Evolutionary conservation across 64 coral and sea anemone species (phyloP).

Genomic region (Montipora cactus): DNA sequence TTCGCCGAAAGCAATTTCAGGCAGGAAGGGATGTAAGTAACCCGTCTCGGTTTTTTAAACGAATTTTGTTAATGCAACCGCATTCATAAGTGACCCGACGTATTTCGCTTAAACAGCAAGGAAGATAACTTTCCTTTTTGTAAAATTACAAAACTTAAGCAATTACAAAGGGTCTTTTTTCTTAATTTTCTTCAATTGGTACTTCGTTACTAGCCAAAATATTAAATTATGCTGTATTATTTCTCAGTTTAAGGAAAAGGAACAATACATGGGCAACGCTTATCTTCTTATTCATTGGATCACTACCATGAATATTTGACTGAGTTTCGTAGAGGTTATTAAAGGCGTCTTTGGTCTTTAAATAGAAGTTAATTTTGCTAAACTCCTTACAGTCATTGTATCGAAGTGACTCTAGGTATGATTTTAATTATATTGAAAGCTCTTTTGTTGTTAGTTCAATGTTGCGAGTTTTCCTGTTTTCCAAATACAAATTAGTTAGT

Average conservation of each 20-base stretch:
- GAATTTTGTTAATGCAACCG: not conserved
- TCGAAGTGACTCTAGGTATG: not conserved
- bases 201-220: not conserved
- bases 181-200: not conserved
- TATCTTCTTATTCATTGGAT: not conserved
- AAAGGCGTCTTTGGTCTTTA: not conserved
- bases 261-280: not conserved
- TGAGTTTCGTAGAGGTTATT: not conserved
- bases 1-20: slow-evolving; percentile 4
- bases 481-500: not conserved
- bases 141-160: no score
- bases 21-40: not conserved
- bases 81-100: not conserved
- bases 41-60: not conserved
- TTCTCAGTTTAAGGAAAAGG: slow-evolving; percentile 11
- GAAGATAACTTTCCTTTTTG: no score
- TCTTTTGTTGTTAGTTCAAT: not conserved
- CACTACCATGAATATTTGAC: not conserved
- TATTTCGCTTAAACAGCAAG: not conserved
- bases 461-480: not conserved
- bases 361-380: not conserved
- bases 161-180: not conserved
- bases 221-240: slow-evolving; percentile 11
- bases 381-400: not conserved
- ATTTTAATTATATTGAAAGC: not conserved